Evolutionary conservation across 2,888 invertebrate species (phyloP).

Genomic region (Drosophila ustulata): DNA sequence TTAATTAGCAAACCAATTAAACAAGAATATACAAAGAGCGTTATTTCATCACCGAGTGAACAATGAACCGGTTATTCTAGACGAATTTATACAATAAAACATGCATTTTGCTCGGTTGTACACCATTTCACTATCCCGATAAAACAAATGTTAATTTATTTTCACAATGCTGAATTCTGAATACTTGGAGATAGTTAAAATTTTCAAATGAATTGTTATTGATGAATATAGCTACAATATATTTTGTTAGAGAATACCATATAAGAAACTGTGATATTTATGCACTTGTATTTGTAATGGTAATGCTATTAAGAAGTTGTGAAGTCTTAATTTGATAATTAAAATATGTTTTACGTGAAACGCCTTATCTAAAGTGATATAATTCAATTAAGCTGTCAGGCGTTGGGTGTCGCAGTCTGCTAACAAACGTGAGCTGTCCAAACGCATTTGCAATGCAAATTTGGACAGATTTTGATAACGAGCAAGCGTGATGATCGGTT

Average conservation of each 20-base stretch:
- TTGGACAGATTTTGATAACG: slow-evolving; percentile 8
- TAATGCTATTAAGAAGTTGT: not conserved
- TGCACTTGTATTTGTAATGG: not conserved
- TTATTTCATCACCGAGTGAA: slow-evolving; percentile 22
- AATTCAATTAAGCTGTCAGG: slow-evolving; percentile 25
- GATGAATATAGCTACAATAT: not conserved
- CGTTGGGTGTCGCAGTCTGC: slow-evolving; percentile 2
- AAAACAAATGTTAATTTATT: not conserved
- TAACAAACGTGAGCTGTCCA: slow-evolving; percentile 19
- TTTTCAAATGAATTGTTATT: not conserved
- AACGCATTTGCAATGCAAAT: slow-evolving; percentile 50
- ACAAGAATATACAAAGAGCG: slow-evolving; percentile 20
- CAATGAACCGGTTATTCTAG: slow-evolving; percentile 54
- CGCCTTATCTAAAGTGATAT: slow-evolving; percentile 17
- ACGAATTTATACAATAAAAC: not conserved
- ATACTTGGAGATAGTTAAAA: not conserved
- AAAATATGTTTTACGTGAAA: slow-evolving; percentile 10
- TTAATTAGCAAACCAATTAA: slow-evolving; percentile 43
- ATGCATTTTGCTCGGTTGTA: slow-evolving; percentile 23
- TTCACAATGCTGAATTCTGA: not conserved
- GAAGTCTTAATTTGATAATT: slow-evolving; percentile 15
- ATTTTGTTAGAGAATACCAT: not conserved
- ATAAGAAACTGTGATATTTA: not conserved
- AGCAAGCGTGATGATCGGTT: slow-evolving; percentile 20
- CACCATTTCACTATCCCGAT: slow-evolving; percentile 36